A percentile compares a stretch with the other conserved stretches of the same genome.
Evolutionary conservation across 2,888 invertebrate genomes (phyloP).

Genomic region (Orchesellides sinensis): DNA sequence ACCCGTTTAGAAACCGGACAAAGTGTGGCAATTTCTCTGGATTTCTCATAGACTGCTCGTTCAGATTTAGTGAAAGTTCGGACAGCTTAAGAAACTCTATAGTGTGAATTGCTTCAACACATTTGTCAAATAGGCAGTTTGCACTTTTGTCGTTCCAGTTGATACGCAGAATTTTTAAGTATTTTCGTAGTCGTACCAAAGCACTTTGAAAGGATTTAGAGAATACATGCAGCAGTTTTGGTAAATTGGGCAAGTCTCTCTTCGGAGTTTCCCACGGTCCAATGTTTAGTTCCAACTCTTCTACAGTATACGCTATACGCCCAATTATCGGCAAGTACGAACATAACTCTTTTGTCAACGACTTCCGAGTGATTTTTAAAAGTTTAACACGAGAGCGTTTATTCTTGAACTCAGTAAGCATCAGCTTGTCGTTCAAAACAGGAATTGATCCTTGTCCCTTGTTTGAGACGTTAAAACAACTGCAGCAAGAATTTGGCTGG

Average conservation of each 20-base stretch:
- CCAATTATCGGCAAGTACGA: constrained; percentile 29
- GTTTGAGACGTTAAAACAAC: neutral
- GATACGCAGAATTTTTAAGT: constrained; percentile 51
- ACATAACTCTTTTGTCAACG: constrained; percentile 39
- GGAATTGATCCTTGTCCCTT: constrained; percentile 23
- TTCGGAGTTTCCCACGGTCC: constrained; percentile 42
- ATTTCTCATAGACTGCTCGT: constrained; percentile 36
- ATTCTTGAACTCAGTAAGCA: constrained; percentile 33
- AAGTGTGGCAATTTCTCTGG: constrained; percentile 51
- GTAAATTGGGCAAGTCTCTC: neutral
- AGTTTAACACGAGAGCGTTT: neutral
- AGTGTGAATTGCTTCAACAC: constrained; percentile 37
- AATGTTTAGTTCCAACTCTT: constrained; percentile 45
- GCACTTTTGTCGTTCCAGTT: constrained; percentile 40
- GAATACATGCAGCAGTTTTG: neutral
- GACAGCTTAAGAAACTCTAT: constrained; percentile 32
- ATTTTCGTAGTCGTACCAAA: constrained; percentile 13
- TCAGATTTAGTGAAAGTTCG: constrained; percentile 40
- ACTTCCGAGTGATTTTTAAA: constrained; percentile 44
- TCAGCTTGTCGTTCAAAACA: constrained; percentile 16
- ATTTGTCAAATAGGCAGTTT: constrained; percentile 42
- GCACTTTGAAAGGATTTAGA: constrained; percentile 21
- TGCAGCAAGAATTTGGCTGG: neutral
- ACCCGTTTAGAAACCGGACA: constrained; percentile 33
- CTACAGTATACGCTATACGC: constrained; percentile 20